A percentile compares a stretch with the other conserved stretches of the same genome.
Conservation (phyloP, 2,113 vertebrate genomes). For the Gorsachius goisagi region DNA sequence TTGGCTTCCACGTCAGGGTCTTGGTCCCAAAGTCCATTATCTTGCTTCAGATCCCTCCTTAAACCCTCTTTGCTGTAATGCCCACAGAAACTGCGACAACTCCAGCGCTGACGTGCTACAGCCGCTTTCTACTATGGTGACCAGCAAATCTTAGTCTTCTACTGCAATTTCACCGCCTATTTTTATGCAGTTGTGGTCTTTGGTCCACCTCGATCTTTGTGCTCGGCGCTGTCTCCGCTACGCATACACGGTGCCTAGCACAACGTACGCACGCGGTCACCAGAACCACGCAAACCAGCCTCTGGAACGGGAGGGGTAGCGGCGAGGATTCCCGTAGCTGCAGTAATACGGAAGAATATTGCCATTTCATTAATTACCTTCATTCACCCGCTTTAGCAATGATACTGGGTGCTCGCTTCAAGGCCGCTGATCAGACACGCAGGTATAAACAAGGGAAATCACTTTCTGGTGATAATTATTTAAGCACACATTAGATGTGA, state of each 20-base stretch:
- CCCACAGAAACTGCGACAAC: not conserved
- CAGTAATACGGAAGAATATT: not conserved
- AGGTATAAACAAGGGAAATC: not conserved
- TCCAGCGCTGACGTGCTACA: not conserved
- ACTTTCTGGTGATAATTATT: not conserved
- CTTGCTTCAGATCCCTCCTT: not conserved
- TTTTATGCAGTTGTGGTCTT: not conserved
- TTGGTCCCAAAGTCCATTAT: not conserved
- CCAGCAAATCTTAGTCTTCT: not conserved
- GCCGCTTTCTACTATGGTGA: not conserved
- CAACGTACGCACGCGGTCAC: rapidly evolving
- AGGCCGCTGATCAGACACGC: not conserved
- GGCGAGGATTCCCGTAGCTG: not conserved
- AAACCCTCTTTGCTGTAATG: not conserved
- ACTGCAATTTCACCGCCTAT: not conserved
- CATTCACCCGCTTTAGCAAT: not conserved
- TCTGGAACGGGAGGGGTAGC: not conserved
- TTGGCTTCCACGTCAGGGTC: not conserved
- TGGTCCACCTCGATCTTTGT: not conserved
- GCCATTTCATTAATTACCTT: not conserved
- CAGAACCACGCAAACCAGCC: not conserved
- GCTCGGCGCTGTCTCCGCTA: rapidly evolving
- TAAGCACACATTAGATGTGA: not conserved
- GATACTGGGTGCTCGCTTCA: not conserved
- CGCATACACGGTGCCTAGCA: not conserved